A percentile compares a stretch with the other conserved stretches of the same genome.
Conservation (phyloP, 2,113 vertebrate species). For the Geococcyx californianus region DNA sequence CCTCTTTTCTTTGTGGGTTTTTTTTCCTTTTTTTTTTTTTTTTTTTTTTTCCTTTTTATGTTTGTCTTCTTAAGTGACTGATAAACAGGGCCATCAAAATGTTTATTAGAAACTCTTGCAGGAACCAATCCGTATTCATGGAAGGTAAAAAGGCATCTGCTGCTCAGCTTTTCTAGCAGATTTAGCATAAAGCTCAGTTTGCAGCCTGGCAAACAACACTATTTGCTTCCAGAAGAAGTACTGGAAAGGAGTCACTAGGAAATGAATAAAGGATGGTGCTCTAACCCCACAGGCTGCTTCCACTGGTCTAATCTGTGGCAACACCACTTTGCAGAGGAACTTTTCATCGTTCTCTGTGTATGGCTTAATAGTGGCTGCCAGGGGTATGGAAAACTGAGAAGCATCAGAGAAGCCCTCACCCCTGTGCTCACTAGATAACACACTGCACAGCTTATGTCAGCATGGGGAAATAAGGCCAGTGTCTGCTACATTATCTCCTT, state of each 20-base stretch:
- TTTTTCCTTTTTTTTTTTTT: not conserved
- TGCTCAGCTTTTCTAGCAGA: not conserved
- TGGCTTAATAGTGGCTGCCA: not conserved
- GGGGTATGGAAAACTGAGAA: not conserved
- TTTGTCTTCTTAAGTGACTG: not conserved
- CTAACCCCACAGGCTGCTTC: not conserved
- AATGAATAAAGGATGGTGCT: not conserved
- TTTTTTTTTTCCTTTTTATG: not conserved
- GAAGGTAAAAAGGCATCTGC: not conserved
- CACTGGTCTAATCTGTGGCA: slow-evolving; percentile 13
- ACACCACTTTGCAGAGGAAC: not conserved
- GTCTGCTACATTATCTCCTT: not conserved
- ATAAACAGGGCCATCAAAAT: not conserved
- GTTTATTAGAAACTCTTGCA: not conserved
- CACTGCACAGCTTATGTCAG: not conserved
- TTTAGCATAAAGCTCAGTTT: slow-evolving; percentile 23
- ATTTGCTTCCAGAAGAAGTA: slow-evolving; percentile 10
- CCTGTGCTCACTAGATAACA: not conserved
- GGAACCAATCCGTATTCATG: not conserved
- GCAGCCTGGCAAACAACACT: not conserved
- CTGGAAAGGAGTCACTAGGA: not conserved
- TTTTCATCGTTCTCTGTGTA: not conserved
- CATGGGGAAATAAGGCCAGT: not conserved
- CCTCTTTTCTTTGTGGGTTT: not conserved
- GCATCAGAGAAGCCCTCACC: not conserved